Evolutionary conservation across 2,113 vertebrate species (phyloP), one percentile per base, ranked within the genome.

Genomic region (Miniopterus natalensis): DNA sequence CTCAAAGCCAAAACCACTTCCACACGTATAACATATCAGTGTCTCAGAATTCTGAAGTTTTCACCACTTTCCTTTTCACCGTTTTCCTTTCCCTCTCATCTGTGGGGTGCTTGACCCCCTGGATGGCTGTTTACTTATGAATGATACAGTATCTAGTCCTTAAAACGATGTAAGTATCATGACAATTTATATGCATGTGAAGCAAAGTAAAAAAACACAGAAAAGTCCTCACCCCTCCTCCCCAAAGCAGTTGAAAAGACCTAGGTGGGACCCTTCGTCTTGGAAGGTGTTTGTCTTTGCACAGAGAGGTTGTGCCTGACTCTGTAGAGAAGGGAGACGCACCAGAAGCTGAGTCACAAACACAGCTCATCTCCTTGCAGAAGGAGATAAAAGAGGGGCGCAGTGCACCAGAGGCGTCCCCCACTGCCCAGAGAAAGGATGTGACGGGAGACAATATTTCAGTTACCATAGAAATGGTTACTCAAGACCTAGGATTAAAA

Each of bases 81-180:
- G 73, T 95, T 94, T 88, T 63, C 5, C 55, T 80, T 88, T 93
- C 87, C 12, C 8, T 91, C 42, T 96, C 23, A 29, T 91, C 74
- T 79, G 3, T n/a, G 11, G 40, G 6, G 40, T 90, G 5, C 27
- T 59, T 13, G 18, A 88, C 84, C 23, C 63, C 92, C 86, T 63
- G 73, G 65, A 78, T 84, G 78, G n/a, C 53, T 96, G 45, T 88
- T 81, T 79, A 77, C 14, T 71, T 75, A 80, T 94, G 83, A 93
- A 96, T 95, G 75, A 71, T 65, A 55, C 45, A 89, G 83, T 55
- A 70, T 36, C 4, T 57, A 83, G 68, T 83, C 88, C 51, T n/a
- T 36, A 59, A 83, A 53, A 57, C 88, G 59, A 94, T 84, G 75
- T 91, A 78, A 93, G 18, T 83, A 86, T 92, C 49, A 63, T 96